Base-by-base conservation (phyloP, 2,888 invertebrate species). In the Thecocarcelia acutangulata region DNA sequence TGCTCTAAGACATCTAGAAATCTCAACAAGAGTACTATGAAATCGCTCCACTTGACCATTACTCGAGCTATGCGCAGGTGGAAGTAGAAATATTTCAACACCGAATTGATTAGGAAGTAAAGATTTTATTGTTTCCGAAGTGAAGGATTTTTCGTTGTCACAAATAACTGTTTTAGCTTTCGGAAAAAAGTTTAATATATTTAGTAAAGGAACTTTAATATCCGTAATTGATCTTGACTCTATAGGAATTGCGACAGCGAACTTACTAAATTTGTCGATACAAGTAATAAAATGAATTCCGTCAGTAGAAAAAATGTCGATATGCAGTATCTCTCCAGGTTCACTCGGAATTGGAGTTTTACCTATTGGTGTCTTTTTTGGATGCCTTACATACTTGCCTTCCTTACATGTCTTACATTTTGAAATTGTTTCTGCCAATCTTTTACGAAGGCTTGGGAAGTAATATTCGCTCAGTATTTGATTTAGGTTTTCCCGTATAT, bases 401-500 rank as follows among this genome's bases (percentile, higher is more conserved):
- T 74, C 21, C 4, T 56, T 17, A 59, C 68, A 63, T n/a, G 5
- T 19, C 8, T 4, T 64, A 17, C 46, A 56, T 12, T 58, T 72
- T 58, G 33, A 42, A 63, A 63, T 42, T 1, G 17, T 48, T 24
- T 59, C 50, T 6, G 1, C 3, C 9, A 52, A 52, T 56, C 3
- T 44, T 13, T 3, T 58, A 33, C 21, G 44, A 37, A 69, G 6
- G 24, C 50, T 42, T 19, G 50, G 72, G 44, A 61, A 61, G 52
- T 61, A 72, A 72, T 52, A 72, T 19, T 73, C 73, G 15, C 21
- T 21, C 15, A 48, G 68, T 68, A 66, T 66, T 24, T 68, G 63
- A 19, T 21, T 63, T 3, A 72, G 28, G 40, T 72, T 78, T 66
- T 73, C 72, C 11, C 40, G 64, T 17, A 72, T 37, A 17, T 44